Conservation (phyloP, 35 echinoderm and acorn worm species). For the Hemicentrotus pulcherrimus region DNA sequence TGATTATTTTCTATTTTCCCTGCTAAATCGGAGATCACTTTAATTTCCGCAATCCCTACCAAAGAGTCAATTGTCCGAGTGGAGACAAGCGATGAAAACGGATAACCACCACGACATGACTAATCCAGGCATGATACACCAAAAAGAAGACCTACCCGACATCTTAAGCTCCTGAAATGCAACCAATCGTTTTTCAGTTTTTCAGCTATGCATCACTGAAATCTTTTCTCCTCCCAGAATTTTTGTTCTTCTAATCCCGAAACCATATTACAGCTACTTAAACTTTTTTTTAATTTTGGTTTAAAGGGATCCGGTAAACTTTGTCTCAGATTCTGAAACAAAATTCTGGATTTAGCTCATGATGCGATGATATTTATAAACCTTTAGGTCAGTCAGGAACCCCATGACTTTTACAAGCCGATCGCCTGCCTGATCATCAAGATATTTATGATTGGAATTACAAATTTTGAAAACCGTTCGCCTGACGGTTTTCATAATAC, state of each 20-base stretch:
- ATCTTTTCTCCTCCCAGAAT: background rate
- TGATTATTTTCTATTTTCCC: background rate
- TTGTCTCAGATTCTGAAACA: no score
- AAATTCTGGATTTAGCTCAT: no score
- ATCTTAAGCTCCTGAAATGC: background rate
- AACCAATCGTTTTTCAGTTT: background rate
- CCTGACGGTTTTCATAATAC: no score
- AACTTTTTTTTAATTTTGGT: background rate
- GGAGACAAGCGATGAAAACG: background rate
- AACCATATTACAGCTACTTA: background rate
- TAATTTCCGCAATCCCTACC: background rate
- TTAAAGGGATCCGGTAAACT: no score
- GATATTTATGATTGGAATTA: no score
- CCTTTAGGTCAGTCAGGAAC: no score
- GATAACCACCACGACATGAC: background rate
- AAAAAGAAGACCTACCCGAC: background rate
- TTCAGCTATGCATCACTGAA: background rate
- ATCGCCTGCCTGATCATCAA: no score
- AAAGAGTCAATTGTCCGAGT: background rate
- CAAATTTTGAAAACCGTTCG: no score
- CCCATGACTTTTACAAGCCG: no score
- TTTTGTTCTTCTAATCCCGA: background rate
- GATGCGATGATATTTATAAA: no score
- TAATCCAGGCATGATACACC: background rate
- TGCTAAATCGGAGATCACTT: background rate